Evolutionary conservation across 2,113 vertebrate genomes (phyloP), one percentile per base, ranked within the genome.

Genomic region (Numenius arquata): DNA sequence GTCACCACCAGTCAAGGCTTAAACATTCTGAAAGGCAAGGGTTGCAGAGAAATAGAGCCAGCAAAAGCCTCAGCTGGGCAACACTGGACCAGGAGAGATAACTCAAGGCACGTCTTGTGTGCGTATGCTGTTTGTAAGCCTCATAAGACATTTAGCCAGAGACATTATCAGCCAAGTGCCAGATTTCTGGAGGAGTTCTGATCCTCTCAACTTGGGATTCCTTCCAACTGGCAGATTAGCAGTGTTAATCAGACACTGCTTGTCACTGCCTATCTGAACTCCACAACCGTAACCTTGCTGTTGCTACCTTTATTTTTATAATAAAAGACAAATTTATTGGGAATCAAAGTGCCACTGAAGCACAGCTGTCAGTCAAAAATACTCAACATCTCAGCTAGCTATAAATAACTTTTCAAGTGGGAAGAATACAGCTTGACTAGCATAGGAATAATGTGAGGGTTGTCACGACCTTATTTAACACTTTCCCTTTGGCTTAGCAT

Each of bases 121-220:
- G n/a, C 1, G 38, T 73, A 34, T 52, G 65, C 72, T 89, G 73
- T 73, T 76, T 85, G 48, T 55, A 82, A 93, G 80, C 90, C 86
- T 95, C 21, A 0, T 38, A 87, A 95, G 74, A 95, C 83, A 87
- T 93, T 94, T 89, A 93, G 94, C 70, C 92, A 95, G 92, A 94
- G 95, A 97, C 96, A 89, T 95, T 96, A 97, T 97, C 96, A 96
- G 90, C 68, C 80, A 90, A 94, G 86, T 92, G 92, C 95, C 96
- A 96, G 92, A 94, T 89, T 97, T 97, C 71, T 95, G 92, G 53
- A 96, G 90, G 96, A 96, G 86, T 95, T 95, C 91, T 93, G 95
- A 96, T 96, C 92, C 91, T 95, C 84, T 92, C 80, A 85, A 85
- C 11, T 91, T 91, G 89, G 96, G 94, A 97, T 88, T 92, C 84